Base-by-base conservation (phyloP, 2,888 invertebrate species). In the Ariolimax columbianus region DNA sequence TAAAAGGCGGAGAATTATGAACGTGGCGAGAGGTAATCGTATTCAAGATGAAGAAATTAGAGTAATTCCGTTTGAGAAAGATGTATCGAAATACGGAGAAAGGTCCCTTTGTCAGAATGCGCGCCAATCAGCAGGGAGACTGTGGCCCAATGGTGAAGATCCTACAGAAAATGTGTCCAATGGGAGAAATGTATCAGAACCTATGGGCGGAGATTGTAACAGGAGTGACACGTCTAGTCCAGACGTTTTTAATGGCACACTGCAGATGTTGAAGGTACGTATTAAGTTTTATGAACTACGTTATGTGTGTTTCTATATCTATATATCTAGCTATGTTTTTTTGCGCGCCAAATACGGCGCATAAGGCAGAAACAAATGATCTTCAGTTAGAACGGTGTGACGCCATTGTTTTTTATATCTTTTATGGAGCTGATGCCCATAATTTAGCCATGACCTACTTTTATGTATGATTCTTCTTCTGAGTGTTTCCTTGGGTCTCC, bases 191-290 rank as follows among this genome's bases (percentile, higher is more conserved):
- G 30, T 26, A 33, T 19, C 43, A 3, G 6, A 6, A 17, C 19
- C 55, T 40, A 30, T 26, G 38, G 79, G 43, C 33, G 63, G 66
- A 14, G 73, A 82, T 1, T 33, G 73, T 17, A 47, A 23, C 59
- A 72, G 73, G 30, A 82, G 82, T 59, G 73, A 55, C n/a, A 73
- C 55, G 19, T 73, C 82, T 26, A 82, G 73, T 63, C 82, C 82
- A 9, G 73, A 73, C 38, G 55, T 55, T 55, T 33, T 33, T n/a
- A 63, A 82, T 38, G 73, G 59, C 0, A 82, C 38, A 82, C 26
- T 17, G 23, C 59, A 51, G n/a, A 17, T 23, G 1, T 6, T 33
- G 19, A 55, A n/a, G 73, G 82, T 82, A 26, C 70, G 81, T 75
- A 63, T 14, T 19, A 30, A 9, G 6, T 68, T 33, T 47, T n/a